These are phyloP conservation scores for Sula dactylatra DNA, from an alignment of 2,113 vertebrate genomes.

Conservation along the genomic window DNA sequence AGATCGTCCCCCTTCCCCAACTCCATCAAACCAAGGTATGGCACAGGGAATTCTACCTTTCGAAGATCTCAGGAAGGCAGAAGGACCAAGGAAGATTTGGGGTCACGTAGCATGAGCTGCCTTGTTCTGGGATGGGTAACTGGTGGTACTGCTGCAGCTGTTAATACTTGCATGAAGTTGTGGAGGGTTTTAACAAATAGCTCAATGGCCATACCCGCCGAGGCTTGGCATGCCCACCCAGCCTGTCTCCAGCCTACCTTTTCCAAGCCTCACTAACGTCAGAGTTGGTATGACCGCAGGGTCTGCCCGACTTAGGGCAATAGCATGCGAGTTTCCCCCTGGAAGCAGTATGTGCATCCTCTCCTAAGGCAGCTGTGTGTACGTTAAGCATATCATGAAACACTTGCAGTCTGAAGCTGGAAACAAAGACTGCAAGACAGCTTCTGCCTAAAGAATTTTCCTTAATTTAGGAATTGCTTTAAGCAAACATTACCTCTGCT, in stretches of 20 bases:
- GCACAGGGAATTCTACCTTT: neutral
- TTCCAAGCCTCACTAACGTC: neutral
- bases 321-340: accelerated
- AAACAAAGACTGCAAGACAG: constrained; percentile 29
- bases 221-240: neutral
- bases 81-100: neutral
- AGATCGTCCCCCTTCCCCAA: accelerated
- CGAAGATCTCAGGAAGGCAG: neutral
- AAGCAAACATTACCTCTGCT: constrained; percentile 74
- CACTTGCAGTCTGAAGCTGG: neutral
- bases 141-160: neutral
- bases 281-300: neutral
- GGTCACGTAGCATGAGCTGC: neutral
- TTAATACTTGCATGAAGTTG: neutral
- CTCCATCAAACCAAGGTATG: neutral
- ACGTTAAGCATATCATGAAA: neutral
- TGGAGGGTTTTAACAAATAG: neutral
- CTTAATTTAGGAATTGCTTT: constrained; percentile 66
- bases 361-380: neutral
- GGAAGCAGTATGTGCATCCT: neutral
- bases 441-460: constrained; percentile 22
- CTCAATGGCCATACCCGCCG: accelerated
- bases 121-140: neutral
- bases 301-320: neutral
- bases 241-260: neutral